A percentile compares a stretch with the other conserved stretches of the same genome.
Evolutionary conservation across 2,797 vertebrate species (phyloP).

Genomic region (Diglossa cyanea): DNA sequence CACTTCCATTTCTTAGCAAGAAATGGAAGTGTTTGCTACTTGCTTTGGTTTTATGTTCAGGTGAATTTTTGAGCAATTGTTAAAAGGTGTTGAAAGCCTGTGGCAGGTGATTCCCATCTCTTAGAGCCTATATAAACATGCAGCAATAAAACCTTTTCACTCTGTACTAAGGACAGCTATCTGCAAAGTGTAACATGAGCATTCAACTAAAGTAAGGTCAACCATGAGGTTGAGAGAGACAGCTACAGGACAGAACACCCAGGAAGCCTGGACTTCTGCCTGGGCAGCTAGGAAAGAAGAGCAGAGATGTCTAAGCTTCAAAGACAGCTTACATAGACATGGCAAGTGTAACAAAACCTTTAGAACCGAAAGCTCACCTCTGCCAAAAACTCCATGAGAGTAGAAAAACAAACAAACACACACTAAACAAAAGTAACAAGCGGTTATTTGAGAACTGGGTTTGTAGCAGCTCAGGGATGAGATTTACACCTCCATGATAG

Average conservation of each 20-base stretch:
- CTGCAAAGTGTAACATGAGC: neutral
- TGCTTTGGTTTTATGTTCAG: neutral
- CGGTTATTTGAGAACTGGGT: neutral
- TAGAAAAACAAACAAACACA: neutral
- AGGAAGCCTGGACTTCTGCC: constrained; percentile 13
- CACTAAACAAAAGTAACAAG: neutral
- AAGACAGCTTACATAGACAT: neutral
- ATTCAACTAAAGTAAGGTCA: neutral
- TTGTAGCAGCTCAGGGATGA: neutral
- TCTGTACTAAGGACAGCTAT: neutral
- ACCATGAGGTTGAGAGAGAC: neutral
- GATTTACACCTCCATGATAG: neutral
- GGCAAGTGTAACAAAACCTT: neutral
- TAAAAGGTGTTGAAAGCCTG: constrained; percentile 21
- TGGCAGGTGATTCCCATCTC: neutral
- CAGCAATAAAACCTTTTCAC: neutral
- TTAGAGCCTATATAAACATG: neutral
- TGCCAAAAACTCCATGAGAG: neutral
- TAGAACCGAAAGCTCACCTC: neutral
- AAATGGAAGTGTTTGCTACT: neutral
- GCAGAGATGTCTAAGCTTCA: neutral
- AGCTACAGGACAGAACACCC: neutral
- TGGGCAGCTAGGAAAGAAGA: neutral
- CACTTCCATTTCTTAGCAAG: neutral
- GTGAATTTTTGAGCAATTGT: constrained; percentile 9